Evolutionary conservation across 2,888 invertebrate species (phyloP).

Genomic region (Nezara viridula): DNA sequence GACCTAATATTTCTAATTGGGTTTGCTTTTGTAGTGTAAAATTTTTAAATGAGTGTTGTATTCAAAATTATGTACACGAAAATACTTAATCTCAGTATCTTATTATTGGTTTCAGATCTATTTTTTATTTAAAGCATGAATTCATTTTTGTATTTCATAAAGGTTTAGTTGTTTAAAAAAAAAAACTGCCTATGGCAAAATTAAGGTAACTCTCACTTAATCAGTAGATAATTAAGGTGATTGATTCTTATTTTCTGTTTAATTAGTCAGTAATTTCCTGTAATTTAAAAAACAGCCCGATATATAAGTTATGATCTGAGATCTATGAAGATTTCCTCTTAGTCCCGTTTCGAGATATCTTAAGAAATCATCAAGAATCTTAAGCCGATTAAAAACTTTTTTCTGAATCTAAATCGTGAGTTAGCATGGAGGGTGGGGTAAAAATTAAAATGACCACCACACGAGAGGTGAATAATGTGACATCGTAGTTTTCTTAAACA

Average conservation of each 20-base stretch:
- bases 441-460: constrained; percentile 21
- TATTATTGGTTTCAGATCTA: too few species aligned
- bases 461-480: constrained; percentile 56
- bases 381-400: neutral
- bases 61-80: neutral
- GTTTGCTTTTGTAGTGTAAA: too few species aligned
- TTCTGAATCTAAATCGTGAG: neutral
- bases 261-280: neutral
- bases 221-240: neutral
- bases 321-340: neutral
- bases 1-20: neutral
- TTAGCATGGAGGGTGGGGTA: constrained; percentile 47
- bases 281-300: neutral
- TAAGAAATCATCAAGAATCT: neutral
- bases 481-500: constrained; percentile 45
- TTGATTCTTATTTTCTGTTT: neutral
- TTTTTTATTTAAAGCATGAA: too few species aligned
- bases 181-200: too few species aligned
- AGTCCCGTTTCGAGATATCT: too few species aligned
- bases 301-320: neutral
- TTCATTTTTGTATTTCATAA: too few species aligned
- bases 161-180: too few species aligned
- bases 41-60: neutral
- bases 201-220: neutral
- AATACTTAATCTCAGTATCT: too few species aligned